These are phyloP conservation scores for Brachyopa scutellaris DNA, from an alignment of 2,888 invertebrate genomes.

Conservation along the genomic window DNA sequence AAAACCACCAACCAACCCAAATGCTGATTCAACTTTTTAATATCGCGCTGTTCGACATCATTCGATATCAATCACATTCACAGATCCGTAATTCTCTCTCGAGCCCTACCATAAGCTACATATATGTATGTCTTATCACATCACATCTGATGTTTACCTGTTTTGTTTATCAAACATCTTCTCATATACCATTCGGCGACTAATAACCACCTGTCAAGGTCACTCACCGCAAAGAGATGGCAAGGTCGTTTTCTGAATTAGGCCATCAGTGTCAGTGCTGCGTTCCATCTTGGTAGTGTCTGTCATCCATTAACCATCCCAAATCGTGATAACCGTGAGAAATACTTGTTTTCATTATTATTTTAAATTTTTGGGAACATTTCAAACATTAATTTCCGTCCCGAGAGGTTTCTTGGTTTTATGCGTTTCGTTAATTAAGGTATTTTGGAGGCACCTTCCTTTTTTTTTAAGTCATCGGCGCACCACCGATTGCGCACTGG, in stretches of 20 bases:
- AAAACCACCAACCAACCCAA: background rate
- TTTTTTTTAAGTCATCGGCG: background rate
- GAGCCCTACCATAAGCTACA: background rate
- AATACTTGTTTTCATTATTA: constrained; percentile 52
- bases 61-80: constrained; percentile 22
- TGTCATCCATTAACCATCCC: constrained; percentile 39
- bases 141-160: constrained; percentile 1
- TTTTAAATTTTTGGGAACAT: constrained; percentile 8
- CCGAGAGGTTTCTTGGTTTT: background rate
- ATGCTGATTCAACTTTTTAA: constrained; percentile 13
- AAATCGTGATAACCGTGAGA: constrained; percentile 65
- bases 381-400: constrained; percentile 20
- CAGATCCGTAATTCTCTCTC: background rate
- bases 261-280: constrained; percentile 42
- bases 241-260: constrained; percentile 70
- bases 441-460: background rate
- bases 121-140: background rate
- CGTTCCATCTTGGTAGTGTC: background rate
- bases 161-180: constrained; percentile 21
- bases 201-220: constrained; percentile 49
- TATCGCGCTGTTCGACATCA: background rate
- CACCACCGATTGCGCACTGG: background rate
- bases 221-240: constrained; percentile 44
- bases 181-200: constrained; percentile 8
- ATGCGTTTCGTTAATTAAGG: background rate